Percentiles rank a stretch among this genome's conserved stretches.
phyloP scores from a whole-genome alignment of 2,888 invertebrate genomes.

The Leucophenga montana region DNA sequence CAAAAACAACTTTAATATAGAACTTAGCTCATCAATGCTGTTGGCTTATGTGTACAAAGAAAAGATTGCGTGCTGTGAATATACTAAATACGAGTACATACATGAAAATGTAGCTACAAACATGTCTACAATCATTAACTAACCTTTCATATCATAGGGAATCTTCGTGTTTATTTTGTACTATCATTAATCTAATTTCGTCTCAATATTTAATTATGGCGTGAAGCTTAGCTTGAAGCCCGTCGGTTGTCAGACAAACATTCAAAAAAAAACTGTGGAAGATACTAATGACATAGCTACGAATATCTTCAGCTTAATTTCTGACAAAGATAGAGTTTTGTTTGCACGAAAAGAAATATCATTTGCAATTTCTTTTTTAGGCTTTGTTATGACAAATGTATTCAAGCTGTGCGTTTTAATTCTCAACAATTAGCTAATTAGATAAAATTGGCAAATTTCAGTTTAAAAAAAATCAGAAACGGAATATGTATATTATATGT shows the following conservation, averaged over 20 bases:
- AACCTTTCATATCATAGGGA: not conserved
- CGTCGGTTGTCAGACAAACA: not conserved
- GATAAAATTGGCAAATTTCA: slow-evolving; percentile 4
- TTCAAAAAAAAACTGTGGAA: not conserved
- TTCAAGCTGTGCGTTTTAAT: not conserved
- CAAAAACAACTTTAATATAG: slow-evolving; percentile 44
- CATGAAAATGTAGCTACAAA: not conserved
- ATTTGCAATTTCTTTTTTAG: not conserved
- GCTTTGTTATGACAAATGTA: not conserved
- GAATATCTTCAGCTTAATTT: slow-evolving; percentile 8
- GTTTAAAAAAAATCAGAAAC: not conserved
- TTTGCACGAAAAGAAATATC: slow-evolving; percentile 6
- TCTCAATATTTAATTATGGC: slow-evolving; percentile 51
- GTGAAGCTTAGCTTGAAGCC: slow-evolving; percentile 15
- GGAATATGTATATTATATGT: not conserved
- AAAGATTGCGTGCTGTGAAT: slow-evolving; percentile 45
- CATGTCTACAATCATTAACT: not conserved
- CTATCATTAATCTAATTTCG: slow-evolving; percentile 63
- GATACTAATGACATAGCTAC: not conserved
- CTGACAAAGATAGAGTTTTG: slow-evolving; percentile 1
- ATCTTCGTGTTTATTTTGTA: slow-evolving; percentile 41
- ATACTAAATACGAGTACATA: not conserved
- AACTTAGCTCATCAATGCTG: slow-evolving; percentile 44
- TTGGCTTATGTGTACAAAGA: slow-evolving; percentile 29
- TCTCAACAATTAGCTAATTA: slow-evolving; percentile 18